Percentiles rank a stretch among this genome's conserved stretches.
These are phyloP conservation scores for Halocaridina rubra DNA, from an alignment of 2,888 invertebrate genomes.

Conservation along the genomic window DNA sequence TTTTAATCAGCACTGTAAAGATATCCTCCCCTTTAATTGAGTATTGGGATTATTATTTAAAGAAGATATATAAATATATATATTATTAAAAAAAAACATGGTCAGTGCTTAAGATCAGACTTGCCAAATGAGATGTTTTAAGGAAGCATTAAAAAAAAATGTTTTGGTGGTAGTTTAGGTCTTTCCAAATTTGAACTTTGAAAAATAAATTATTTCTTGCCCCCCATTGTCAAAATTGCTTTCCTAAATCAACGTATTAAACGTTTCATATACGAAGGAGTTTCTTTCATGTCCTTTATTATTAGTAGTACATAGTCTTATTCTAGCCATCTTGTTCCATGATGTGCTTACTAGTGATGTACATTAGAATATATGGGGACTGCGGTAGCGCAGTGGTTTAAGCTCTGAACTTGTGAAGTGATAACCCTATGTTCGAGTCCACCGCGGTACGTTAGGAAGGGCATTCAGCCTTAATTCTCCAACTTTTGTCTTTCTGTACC, in stretches of 20 bases:
- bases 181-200: slow-evolving; percentile 45
- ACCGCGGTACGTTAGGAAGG: too few relatives aligned
- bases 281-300: too few relatives aligned
- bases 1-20: slow-evolving; percentile 35
- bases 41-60: slow-evolving; percentile 29
- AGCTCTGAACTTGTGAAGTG: too few relatives aligned
- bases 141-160: slow-evolving; percentile 30
- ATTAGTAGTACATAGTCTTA: too few relatives aligned
- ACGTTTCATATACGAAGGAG: slow-evolving; percentile 59
- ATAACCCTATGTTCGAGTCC: too few relatives aligned
- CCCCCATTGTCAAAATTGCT: slow-evolving; percentile 63
- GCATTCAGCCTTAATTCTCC: too few relatives aligned
- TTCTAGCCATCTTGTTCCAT: too few relatives aligned
- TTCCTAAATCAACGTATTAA: slow-evolving; percentile 64
- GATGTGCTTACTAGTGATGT: too few relatives aligned
- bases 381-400: too few relatives aligned
- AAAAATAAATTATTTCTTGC: slow-evolving; percentile 57
- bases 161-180: slow-evolving; percentile 60
- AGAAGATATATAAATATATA: neutral
- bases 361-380: too few relatives aligned
- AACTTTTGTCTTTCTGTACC: too few relatives aligned
- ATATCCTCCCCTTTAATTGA: slow-evolving; percentile 20
- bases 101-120: slow-evolving; percentile 41
- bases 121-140: slow-evolving; percentile 55
- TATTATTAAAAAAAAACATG: slow-evolving; percentile 15